Percentiles rank a stretch among this genome's conserved stretches.
Evolutionary conservation across 1,140 invertebrate species (phyloP).

Genomic region (Heliconius melpomene): DNA sequence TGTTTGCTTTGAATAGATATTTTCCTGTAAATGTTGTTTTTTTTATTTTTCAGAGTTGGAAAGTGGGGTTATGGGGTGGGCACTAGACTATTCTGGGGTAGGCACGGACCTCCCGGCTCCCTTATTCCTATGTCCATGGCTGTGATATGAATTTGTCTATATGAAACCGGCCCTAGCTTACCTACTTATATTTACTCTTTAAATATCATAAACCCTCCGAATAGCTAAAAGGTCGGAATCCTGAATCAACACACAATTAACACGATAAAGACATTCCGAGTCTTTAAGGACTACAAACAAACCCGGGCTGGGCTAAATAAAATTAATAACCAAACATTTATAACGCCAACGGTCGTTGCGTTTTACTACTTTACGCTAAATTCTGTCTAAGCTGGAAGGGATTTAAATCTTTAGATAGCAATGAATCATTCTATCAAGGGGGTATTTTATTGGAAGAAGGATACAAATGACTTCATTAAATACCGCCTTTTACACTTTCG

Average conservation of each 20-base stretch:
- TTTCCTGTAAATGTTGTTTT: too few species aligned
- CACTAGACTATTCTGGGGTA: not conserved
- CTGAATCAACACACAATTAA: constrained; percentile 55
- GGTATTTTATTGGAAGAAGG: constrained; percentile 45
- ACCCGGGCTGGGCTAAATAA: constrained; percentile 33
- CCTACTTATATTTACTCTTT: not conserved
- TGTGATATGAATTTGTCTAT: not conserved
- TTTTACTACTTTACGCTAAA: constrained; percentile 28
- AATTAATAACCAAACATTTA: constrained; percentile 37
- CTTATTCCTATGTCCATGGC: too few species aligned
- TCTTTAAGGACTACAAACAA: constrained; percentile 43
- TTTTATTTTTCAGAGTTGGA: too few species aligned
- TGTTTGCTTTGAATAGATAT: not conserved
- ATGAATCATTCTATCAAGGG: constrained; percentile 32
- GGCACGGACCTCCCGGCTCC: not conserved
- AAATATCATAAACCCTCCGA: not conserved
- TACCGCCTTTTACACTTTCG: constrained; percentile 53
- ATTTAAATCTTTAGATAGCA: constrained; percentile 31
- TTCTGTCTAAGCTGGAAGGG: not conserved
- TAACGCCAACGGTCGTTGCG: constrained; percentile 16
- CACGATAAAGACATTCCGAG: constrained; percentile 59
- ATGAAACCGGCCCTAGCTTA: not conserved
- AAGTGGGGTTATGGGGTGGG: too few species aligned
- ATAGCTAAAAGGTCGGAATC: constrained; percentile 24
- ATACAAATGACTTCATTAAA: constrained; percentile 59